These are phyloP conservation scores for Anguilla megastoma DNA, from an alignment of 2,797 vertebrate genomes.

Conservation along the genomic window DNA sequence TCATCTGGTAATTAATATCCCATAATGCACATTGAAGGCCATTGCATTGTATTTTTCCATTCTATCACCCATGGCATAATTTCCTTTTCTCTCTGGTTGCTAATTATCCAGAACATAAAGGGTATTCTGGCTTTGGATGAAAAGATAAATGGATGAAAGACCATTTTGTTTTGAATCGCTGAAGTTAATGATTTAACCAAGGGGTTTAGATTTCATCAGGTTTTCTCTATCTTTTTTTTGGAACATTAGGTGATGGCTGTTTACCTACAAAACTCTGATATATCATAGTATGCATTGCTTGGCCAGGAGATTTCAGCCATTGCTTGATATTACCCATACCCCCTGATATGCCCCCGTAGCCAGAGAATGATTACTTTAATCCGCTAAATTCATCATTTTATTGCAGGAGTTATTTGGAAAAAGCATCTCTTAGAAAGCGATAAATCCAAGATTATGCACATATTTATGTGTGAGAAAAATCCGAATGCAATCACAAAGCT, in stretches of 20 bases:
- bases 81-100: neutral
- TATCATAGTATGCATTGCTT: slow-evolving; percentile 21
- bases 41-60: neutral
- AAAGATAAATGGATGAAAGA: slow-evolving; percentile 67
- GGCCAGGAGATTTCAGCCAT: slow-evolving; percentile 21
- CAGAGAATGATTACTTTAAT: slow-evolving; percentile 39
- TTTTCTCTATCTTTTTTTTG: neutral
- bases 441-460: slow-evolving; percentile 33
- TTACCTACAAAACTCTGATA: slow-evolving; percentile 18
- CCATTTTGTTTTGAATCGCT: slow-evolving; percentile 54
- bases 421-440: slow-evolving; percentile 34
- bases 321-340: slow-evolving; percentile 15
- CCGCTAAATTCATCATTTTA: slow-evolving; percentile 36
- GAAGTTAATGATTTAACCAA: slow-evolving; percentile 47
- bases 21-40: neutral
- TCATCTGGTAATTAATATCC: neutral
- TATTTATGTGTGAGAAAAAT: slow-evolving; percentile 35
- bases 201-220: slow-evolving; percentile 29
- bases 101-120: slow-evolving; percentile 1
- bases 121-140: slow-evolving; percentile 41
- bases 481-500: slow-evolving; percentile 33
- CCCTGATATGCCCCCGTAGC: slow-evolving; percentile 26
- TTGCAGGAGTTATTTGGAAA: slow-evolving; percentile 36
- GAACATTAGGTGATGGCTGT: neutral
- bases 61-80: neutral